A percentile compares a stretch with the other conserved stretches of the same genome.
These are phyloP conservation scores for Microctonus hyperodae DNA, from an alignment of 2,888 invertebrate species.

Conservation along the genomic window DNA sequence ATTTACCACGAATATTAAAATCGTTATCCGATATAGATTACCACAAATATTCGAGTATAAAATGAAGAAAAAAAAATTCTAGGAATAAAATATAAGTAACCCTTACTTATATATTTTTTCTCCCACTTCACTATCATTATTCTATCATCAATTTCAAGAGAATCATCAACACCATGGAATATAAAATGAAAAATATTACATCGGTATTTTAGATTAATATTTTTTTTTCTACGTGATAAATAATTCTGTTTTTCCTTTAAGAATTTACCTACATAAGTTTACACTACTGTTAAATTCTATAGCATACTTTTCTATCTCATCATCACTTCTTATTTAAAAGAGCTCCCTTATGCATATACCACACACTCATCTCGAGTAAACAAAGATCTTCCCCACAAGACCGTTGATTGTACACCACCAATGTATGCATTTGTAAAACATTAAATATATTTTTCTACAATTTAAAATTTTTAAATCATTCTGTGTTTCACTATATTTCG, in stretches of 20 bases:
- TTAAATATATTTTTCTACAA: background rate
- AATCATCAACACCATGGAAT: background rate
- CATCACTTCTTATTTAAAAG: background rate
- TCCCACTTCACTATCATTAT: background rate
- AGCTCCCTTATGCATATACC: background rate
- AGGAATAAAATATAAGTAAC: background rate
- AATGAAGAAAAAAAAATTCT: constrained; percentile 1
- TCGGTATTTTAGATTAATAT: background rate
- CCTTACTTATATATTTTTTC: no score
- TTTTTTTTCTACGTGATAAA: no score
- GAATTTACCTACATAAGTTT: constrained; percentile 2
- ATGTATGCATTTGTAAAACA: background rate
- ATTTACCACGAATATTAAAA: background rate
- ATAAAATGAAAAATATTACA: background rate
- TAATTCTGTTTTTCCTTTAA: background rate
- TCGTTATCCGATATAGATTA: background rate
- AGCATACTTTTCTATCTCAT: background rate
- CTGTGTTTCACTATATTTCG: background rate
- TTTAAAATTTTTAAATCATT: background rate
- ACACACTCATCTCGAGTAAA: background rate
- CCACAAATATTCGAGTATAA: background rate
- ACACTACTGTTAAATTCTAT: background rate
- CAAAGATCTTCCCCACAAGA: no score
- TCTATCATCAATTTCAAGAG: background rate
- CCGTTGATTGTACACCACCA: background rate